Percentiles rank a stretch among this genome's conserved stretches.
phyloP scores from a whole-genome alignment of 2,888 invertebrate genomes.

The Camptogramma bilineatum region DNA sequence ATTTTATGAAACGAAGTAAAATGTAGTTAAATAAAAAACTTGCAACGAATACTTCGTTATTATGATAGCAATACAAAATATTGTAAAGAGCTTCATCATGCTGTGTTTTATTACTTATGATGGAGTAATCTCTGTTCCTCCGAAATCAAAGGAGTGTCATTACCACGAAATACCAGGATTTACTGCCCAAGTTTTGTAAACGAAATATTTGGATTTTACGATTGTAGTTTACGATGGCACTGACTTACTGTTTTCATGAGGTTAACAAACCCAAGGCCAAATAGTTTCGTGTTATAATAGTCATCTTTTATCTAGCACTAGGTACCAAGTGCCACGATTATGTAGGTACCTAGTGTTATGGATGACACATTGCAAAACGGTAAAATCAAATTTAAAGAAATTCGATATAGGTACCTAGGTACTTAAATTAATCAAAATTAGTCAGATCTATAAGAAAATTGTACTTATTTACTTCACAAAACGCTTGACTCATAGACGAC shows the following conservation, averaged over 20 bases:
- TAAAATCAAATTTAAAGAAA: too few species aligned
- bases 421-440: too few species aligned
- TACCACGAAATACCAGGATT: constrained; percentile 21
- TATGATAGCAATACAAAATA: neutral
- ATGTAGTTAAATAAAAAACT: too few species aligned
- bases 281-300: neutral
- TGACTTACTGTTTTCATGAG: constrained; percentile 24
- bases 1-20: too few species aligned
- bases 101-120: constrained; percentile 19
- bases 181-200: constrained; percentile 27
- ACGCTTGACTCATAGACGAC: too few species aligned
- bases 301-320: neutral
- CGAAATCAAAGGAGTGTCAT: constrained; percentile 22
- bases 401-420: too few species aligned
- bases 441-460: too few species aligned
- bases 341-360: too few species aligned
- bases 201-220: constrained; percentile 34
- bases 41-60: neutral
- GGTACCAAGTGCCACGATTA: too few species aligned
- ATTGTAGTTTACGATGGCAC: constrained; percentile 30
- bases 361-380: too few species aligned
- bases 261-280: constrained; percentile 18
- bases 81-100: neutral
- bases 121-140: constrained; percentile 8
- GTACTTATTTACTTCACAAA: too few species aligned